Base-by-base conservation (phyloP, 2,888 invertebrate genomes). In the Cosmorhoe ocellata region DNA sequence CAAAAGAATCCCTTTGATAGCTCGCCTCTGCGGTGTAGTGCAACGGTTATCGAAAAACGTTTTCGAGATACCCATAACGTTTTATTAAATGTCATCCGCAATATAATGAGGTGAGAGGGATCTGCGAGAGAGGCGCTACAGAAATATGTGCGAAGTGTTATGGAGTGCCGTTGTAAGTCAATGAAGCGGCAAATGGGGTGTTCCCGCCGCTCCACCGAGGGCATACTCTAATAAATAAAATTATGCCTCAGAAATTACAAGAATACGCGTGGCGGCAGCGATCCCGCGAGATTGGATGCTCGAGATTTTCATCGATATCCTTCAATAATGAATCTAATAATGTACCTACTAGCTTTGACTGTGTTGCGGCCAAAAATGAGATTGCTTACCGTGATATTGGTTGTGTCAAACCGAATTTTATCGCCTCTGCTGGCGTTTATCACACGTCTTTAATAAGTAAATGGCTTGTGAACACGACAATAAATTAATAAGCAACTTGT, bases 91-190 rank as follows among this genome's bases (percentile, higher is more conserved):
- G 89, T 85, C 89, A 87, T 87, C 85, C 86, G 81, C 88, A 82
- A 84, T 84, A 86, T 88, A 89, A 90, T 89, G 89, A 89, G 89
- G 87, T 85, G 86, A 81, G 82, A 79, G 82, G 83, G 83, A 81
- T 82, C 80, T 80, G 81, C 63, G 78, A 68, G 80, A 77, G 84
- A 78, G 79, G 80, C 79, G 85, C 84, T 81, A 88, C 87, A 88
- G 85, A 89, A 89, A 90, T 90, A 90, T 90, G 90, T 89, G 89
- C 82, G 81, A 88, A 89, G 88, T 87, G 84, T 88, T 88, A 89
- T 89, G 74, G 85, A 88, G 86, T 84, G 84, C 82, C 88, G 88
- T 89, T 89, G 90, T 90, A 89, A 90, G 90, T 90, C 90, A 89
- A 90, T 90, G 90, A 89, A 82, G 88, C 88, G 87, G 85, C 74